These are phyloP conservation scores for Notodonta dromedarius DNA, from an alignment of 2,888 invertebrate species.

Conservation along the genomic window DNA sequence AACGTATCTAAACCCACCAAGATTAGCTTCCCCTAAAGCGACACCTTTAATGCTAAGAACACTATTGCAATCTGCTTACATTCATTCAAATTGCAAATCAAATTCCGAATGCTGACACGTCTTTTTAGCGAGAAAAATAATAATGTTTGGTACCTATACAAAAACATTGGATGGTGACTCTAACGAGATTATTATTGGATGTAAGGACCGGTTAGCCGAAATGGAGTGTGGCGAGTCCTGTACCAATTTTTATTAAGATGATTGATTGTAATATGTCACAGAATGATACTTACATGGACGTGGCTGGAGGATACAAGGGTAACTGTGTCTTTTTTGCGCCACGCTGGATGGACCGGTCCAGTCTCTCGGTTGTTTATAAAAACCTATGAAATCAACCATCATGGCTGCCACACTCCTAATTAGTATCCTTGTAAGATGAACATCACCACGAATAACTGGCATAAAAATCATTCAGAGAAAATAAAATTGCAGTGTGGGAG, in stretches of 20 bases:
- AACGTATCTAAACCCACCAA: too few species aligned
- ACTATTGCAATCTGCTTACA: slow-evolving; percentile 24
- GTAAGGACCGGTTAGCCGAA: not conserved
- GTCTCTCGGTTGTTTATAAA: slow-evolving; percentile 28
- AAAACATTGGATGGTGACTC: not conserved
- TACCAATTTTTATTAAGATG: slow-evolving; percentile 27
- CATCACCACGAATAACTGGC: too few species aligned
- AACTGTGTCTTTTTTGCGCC: slow-evolving; percentile 33
- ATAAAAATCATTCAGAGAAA: too few species aligned
- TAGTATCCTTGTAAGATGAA: slow-evolving; percentile 14
- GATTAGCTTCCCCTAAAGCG: too few species aligned
- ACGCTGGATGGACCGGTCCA: slow-evolving; percentile 19
- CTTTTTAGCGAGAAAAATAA: slow-evolving; percentile 9
- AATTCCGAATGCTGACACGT: slow-evolving; percentile 26
- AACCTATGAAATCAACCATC: slow-evolving; percentile 22
- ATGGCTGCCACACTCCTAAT: slow-evolving; percentile 34
- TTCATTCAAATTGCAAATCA: slow-evolving; percentile 30
- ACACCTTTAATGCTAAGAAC: too few species aligned
- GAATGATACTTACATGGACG: slow-evolving; percentile 4
- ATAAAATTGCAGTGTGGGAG: too few species aligned
- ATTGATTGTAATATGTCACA: slow-evolving; percentile 28
- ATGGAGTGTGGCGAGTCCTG: slow-evolving; percentile 8
- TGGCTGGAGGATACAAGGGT: slow-evolving; percentile 21
- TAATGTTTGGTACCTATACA: not conserved
- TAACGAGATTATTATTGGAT: not conserved